Evolutionary conservation across 2,888 invertebrate genomes (phyloP).

Genomic region (Gordius sp.): DNA sequence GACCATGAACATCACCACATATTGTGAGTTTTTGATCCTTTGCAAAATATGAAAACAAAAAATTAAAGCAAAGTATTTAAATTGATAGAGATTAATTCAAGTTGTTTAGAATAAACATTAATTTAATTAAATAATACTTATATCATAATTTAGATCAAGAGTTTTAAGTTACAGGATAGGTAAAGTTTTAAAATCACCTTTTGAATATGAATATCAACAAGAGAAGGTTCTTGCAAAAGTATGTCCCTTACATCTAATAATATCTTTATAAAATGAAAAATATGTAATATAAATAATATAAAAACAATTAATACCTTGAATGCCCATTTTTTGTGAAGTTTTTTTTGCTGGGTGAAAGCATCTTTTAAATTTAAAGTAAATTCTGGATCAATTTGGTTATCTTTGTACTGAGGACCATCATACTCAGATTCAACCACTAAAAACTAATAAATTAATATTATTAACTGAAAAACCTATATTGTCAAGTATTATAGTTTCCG

Average conservation of each 20-base stretch:
- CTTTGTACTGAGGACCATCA: slow-evolving; percentile 48
- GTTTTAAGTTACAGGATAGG: no score
- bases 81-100: no score
- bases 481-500: neutral
- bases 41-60: no score
- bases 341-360: slow-evolving; percentile 62
- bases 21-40: slow-evolving; percentile 66
- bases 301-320: slow-evolving; percentile 43
- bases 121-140: no score
- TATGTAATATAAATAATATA: neutral
- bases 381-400: slow-evolving; percentile 36
- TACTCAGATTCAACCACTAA: slow-evolving; percentile 79
- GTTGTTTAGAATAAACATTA: no score
- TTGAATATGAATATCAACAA: slow-evolving; percentile 63
- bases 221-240: slow-evolving; percentile 53
- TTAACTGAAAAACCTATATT: slow-evolving; percentile 9
- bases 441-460: neutral
- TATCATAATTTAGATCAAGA: no score
- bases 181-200: slow-evolving; percentile 35
- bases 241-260: slow-evolving; percentile 59
- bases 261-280: slow-evolving; percentile 38
- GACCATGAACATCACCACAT: slow-evolving; percentile 94
- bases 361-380: slow-evolving; percentile 70
- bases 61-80: no score
- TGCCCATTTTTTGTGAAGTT: slow-evolving; percentile 79